phyloP scores from a whole-genome alignment of 35 echinoderm and acorn worm species.

The Anneissia japonica region DNA sequence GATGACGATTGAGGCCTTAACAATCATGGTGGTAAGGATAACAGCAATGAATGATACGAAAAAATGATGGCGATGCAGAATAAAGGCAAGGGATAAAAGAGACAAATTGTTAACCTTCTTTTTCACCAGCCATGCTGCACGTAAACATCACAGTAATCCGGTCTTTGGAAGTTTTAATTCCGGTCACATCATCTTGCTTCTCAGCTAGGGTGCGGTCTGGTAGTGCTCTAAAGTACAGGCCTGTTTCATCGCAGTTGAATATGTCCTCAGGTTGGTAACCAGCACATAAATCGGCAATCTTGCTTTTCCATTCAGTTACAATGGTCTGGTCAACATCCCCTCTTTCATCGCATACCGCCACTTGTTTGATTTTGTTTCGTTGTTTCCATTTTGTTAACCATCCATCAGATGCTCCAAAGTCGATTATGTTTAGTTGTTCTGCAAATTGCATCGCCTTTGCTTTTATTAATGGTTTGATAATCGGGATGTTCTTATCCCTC shows the following conservation, averaged over 20 bases:
- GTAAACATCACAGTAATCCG: slow-evolving; percentile 32
- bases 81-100: too few species aligned
- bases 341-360: background rate
- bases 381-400: background rate
- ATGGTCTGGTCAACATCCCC: background rate
- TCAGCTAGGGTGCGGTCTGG: background rate
- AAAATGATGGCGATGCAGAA: too few species aligned
- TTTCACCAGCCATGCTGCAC: too few species aligned
- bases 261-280: slow-evolving; percentile 23
- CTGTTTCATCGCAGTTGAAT: slow-evolving; percentile 41
- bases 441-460: background rate
- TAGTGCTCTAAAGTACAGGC: slow-evolving; percentile 12
- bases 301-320: slow-evolving; percentile 28
- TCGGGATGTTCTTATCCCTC: background rate
- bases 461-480: background rate
- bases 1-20: too few species aligned
- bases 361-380: background rate
- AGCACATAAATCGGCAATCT: background rate
- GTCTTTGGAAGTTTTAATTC: slow-evolving; percentile 22
- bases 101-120: too few species aligned
- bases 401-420: slow-evolving; percentile 6
- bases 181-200: slow-evolving; percentile 1
- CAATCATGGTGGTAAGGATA: too few species aligned
- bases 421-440: background rate
- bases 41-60: too few species aligned